Conservation (phyloP, 1,140 invertebrate species). For the Cydia splendana region DNA sequence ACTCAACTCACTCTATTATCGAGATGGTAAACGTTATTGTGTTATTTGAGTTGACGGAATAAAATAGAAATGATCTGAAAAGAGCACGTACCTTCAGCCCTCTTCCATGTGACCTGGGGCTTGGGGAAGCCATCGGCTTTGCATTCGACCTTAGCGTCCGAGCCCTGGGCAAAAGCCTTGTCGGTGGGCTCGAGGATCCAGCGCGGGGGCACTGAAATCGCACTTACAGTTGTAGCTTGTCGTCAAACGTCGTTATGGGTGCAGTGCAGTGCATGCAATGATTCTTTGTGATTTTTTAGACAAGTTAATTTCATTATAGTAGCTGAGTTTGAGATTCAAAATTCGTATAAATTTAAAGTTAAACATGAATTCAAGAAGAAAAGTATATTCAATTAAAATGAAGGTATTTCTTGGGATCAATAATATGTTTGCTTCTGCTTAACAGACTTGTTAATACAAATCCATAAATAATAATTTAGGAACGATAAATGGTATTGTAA, state of each 20-base stretch:
- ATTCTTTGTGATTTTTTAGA: background rate
- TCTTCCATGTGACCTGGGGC: constrained; percentile 96
- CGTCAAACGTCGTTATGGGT: background rate
- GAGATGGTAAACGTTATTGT: too few species aligned
- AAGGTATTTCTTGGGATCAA: background rate
- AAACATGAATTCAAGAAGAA: too few species aligned
- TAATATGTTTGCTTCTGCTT: background rate
- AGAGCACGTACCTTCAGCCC: constrained; percentile 88
- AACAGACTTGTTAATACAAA: background rate
- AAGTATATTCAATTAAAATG: background rate
- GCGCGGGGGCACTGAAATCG: constrained; percentile 92
- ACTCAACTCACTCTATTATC: too few species aligned
- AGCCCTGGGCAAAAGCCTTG: constrained; percentile 96
- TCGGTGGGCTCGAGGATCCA: constrained; percentile 98
- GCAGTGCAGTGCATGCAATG: background rate
- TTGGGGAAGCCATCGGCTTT: constrained; percentile 97
- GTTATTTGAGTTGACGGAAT: too few species aligned
- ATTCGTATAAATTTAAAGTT: too few species aligned
- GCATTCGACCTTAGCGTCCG: constrained; percentile 95
- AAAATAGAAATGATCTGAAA: background rate
- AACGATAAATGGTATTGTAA: background rate
- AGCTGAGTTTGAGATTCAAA: background rate
- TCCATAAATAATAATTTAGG: background rate
- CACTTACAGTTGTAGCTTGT: constrained; percentile 33
- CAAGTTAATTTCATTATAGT: background rate